Percentiles rank a stretch among this genome's conserved stretches.
Conservation (phyloP, 2,888 invertebrate genomes). For the Ferdinandea cuprea region DNA sequence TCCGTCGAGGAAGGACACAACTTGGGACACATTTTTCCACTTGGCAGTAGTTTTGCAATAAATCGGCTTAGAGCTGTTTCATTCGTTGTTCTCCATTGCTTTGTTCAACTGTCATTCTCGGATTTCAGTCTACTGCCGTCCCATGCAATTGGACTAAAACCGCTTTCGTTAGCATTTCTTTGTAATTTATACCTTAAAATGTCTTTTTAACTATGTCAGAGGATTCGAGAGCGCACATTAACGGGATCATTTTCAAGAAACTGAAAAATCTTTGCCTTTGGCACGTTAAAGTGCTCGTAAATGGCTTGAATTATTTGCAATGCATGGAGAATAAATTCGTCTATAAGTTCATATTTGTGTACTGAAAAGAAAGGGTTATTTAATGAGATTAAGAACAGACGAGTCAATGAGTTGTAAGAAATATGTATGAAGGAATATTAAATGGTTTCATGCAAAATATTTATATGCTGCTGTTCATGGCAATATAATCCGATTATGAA, state of each 20-base stretch:
- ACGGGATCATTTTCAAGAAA: constrained; percentile 11
- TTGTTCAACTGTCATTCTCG: constrained; percentile 13
- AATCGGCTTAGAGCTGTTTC: constrained; percentile 14
- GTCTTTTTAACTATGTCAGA: constrained; percentile 9
- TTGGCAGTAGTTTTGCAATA: background rate
- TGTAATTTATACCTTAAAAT: constrained; percentile 30
- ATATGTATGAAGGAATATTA: too few species aligned
- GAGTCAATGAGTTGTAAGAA: background rate
- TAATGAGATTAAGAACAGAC: background rate
- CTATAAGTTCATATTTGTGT: background rate
- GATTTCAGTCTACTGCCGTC: background rate
- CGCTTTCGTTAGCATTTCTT: constrained; percentile 25
- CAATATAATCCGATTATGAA: too few species aligned
- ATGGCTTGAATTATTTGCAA: constrained; percentile 6
- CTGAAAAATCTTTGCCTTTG: background rate
- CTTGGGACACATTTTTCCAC: background rate
- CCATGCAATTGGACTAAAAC: background rate
- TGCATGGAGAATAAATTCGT: background rate
- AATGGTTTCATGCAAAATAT: too few species aligned
- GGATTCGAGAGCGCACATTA: constrained; percentile 17
- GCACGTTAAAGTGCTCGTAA: background rate
- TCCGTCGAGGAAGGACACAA: constrained; percentile 1
- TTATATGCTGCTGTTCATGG: too few species aligned
- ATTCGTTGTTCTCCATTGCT: constrained; percentile 25
- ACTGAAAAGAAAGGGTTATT: background rate